Evolutionary conservation across 2,888 invertebrate genomes (phyloP).

Genomic region (Stenichneumon culpator): DNA sequence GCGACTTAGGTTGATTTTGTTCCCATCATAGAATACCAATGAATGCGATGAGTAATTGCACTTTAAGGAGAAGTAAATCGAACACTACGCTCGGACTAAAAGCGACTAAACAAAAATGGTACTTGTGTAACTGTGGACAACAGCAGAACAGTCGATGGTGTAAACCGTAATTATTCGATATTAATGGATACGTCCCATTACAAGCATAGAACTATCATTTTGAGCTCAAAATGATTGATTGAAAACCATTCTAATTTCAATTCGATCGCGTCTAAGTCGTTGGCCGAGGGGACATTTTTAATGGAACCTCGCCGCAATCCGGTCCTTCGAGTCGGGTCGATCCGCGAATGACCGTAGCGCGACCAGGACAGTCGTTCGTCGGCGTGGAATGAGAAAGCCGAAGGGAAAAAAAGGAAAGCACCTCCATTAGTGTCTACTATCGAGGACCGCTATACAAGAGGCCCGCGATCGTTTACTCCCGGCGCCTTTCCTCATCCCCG

Average conservation of each 20-base stretch:
- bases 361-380: slow-evolving; percentile 48
- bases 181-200: slow-evolving; percentile 40
- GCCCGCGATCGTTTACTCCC: slow-evolving; percentile 60
- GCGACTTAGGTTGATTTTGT: not conserved
- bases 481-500: slow-evolving; percentile 71
- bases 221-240: slow-evolving; percentile 57
- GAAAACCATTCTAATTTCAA: slow-evolving; percentile 50
- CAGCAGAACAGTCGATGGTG: not conserved
- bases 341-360: slow-evolving; percentile 61
- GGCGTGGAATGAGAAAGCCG: slow-evolving; percentile 52
- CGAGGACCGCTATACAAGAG: slow-evolving; percentile 61
- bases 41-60: not conserved
- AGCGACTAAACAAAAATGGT: slow-evolving; percentile 9
- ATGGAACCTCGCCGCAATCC: slow-evolving; percentile 57
- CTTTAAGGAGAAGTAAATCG: not conserved
- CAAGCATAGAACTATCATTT: slow-evolving; percentile 29
- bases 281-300: slow-evolving; percentile 62
- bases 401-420: slow-evolving; percentile 53
- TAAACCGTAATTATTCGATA: slow-evolving; percentile 17
- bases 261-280: slow-evolving; percentile 55
- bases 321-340: slow-evolving; percentile 50
- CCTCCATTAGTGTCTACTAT: slow-evolving; percentile 77
- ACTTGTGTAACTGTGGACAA: not conserved
- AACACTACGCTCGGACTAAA: not conserved
- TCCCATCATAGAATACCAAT: not conserved